Base-by-base conservation (phyloP, 2,888 invertebrate species). In the Entomobrya multifasciata region DNA sequence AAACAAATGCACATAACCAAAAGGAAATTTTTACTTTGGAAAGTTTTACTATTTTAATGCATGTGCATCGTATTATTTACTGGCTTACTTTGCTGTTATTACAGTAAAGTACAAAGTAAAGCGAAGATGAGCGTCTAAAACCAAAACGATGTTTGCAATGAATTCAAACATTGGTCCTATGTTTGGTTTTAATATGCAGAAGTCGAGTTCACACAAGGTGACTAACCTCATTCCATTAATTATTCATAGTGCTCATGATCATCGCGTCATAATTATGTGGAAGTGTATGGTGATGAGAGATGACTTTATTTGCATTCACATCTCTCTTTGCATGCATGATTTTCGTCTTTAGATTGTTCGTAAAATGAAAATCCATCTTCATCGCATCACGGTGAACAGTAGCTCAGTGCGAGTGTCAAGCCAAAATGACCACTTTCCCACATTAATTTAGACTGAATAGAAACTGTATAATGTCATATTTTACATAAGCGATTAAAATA, bases 161-260 rank as follows among this genome's bases (percentile, higher is more conserved):
- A 57, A 20, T 20, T 11, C 36, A 17, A 20, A 17, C 20, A 36
- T 10, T 17, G n/a, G 65, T 8, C 13, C 20, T 20, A 67, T 22
- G n/a, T 49, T 47, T 47, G 27, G 55, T 74, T 49, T 6, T n/a
- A n/a, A n/a, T n/a, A n/a, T n/a, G n/a, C n/a, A n/a, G n/a, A n/a
- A 52, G 36, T n/a, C 3, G 27, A 52, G 41, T 67, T 62, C 49
- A 44, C 67, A 77, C 65, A 84, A 77, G 84, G 84, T 84, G 84
- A 84, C 77, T 84, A 84, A 84, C 84, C 84, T 36, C 84, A 84
- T 84, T 84, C 67, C 44, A 77, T 83, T 60, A 60, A 83, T 76
- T 74, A 81, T 70, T 36, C 44, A 25, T 60, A 67, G 17, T 30
- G 30, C 15, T n/a, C n/a, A n/a, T 30, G n/a, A 15, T 27, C 30